phyloP scores from a whole-genome alignment of 2,888 invertebrate genomes.

The Drosophila lacicola region DNA sequence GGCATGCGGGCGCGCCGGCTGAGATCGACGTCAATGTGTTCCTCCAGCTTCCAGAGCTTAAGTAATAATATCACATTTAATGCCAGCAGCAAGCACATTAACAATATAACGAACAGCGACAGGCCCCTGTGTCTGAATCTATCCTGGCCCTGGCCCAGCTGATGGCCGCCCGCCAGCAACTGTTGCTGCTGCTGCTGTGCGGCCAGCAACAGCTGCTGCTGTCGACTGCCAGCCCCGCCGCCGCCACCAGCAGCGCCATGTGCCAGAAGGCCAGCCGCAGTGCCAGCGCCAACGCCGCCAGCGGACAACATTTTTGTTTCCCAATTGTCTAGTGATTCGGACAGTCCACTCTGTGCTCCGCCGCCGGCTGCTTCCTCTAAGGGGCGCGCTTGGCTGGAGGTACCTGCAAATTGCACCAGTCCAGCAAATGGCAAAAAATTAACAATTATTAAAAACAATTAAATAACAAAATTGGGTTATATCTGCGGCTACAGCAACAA shows the following conservation, averaged over 20 bases:
- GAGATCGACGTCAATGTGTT: slow-evolving; percentile 84
- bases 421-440: slow-evolving; percentile 45
- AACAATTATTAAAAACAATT: slow-evolving; percentile 29
- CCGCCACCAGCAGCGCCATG: slow-evolving; percentile 24
- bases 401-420: slow-evolving; percentile 77
- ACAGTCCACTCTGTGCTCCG: slow-evolving; percentile 43
- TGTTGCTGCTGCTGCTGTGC: slow-evolving; percentile 57
- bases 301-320: slow-evolving; percentile 57
- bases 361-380: slow-evolving; percentile 76
- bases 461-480: background rate
- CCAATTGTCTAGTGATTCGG: slow-evolving; percentile 54
- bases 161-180: slow-evolving; percentile 40
- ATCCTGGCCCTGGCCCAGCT: slow-evolving; percentile 40
- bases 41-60: slow-evolving; percentile 91
- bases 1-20: slow-evolving; percentile 81
- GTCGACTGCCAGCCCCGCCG: slow-evolving; percentile 5
- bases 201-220: slow-evolving; percentile 30
- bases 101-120: slow-evolving; percentile 85
- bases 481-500: slow-evolving; percentile 59
- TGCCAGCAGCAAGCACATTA: slow-evolving; percentile 88
- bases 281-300: slow-evolving; percentile 56
- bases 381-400: slow-evolving; percentile 82
- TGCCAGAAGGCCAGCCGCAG: slow-evolving; percentile 32
- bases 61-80: slow-evolving; percentile 93
- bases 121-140: slow-evolving; percentile 82